Base-by-base conservation (phyloP, 35 echinoderm and acorn worm species). In the Acanthaster planci region DNA sequence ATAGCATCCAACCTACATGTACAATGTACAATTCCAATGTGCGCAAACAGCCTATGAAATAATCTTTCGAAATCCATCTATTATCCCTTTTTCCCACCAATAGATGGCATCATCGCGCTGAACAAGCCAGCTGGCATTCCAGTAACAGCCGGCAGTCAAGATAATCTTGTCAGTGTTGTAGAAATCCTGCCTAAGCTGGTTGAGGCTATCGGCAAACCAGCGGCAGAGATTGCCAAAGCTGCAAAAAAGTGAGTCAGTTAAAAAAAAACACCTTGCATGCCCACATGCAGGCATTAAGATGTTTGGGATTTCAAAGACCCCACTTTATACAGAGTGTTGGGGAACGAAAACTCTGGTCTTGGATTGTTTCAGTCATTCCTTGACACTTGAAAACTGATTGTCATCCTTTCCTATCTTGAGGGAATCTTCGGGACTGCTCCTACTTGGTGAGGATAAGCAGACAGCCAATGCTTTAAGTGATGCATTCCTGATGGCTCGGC, bases 71-170 rank as follows among this genome's bases (percentile, higher is more conserved):
- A 7, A 30, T 60, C 6, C 64, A 35, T 27, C 30, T 9, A 27
- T 72, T 29, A 4, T 8, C 64, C 23, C 31, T n/a, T 15, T 81
- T 53, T 81, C 16, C 30, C 30, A 52, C 8, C 30, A 52, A 17
- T 17, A 87, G 86, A 87, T 80, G 77, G 75, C 27, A 38, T 87
- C 29, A 78, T 87, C 32, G 76, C 51, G 40, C 21, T 87, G 7
- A 87, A 80, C 86, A 87, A 87, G 39, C 86, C 86, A 79, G 39
- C 86, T 56, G 86, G 86, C 22, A 32, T 87, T 9, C 75, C 22
- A 29, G 77, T 87, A 3, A 54, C 86, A 3, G 86, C 51, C 31
- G 54, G 19, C 37, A 58, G 38, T 40, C 15, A 30, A 34, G 72
- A 78, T 14, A 67, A 86, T 37, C 76, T 42, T 14, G 15, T 79